Evolutionary conservation across 2,888 invertebrate species (phyloP), one percentile per base, ranked within the genome.

Genomic region (Tuta absoluta): DNA sequence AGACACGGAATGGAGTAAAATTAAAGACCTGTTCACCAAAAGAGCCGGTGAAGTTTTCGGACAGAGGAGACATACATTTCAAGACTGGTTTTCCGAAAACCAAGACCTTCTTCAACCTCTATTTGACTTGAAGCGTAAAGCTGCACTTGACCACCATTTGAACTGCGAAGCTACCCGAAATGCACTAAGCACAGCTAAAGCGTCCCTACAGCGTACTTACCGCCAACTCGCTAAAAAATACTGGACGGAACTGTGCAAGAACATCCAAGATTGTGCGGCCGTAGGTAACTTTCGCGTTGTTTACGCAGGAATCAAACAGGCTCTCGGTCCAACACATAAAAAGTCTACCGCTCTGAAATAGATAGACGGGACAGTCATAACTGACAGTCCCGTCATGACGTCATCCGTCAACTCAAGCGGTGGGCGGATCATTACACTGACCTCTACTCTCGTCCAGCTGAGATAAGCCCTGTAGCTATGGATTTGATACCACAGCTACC

Each of bases 301-400:
- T 11, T 66, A 68, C n/a, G n/a, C 11, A n/a, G 66, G 68, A 0
- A 68, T 66, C 11, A 68, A 68, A 65, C 19, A 24, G 19, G 65
- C 64, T 7, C 41, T 65, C 8, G 68, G 68, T 3, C 64, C 68
- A 17, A 12, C 41, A 19, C 45, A 1, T n/a, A 65, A 63, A 53
- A 67, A 68, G 41, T 64, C 65, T 7, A 8, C 33, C 8, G 5
- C 33, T 7, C n/a, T 57, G 7, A 57, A 37, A 17, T 33, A 57
- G 17, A 28, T 28, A 3, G 37, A 57, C n/a, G 57, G 57, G n/a
- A 4, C 57, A 17, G 24, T 37, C 7, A 57, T 37, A n/a, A 19
- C 23, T 2, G 56, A 56, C 21, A 28, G 7, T n/a, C n/a, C n/a
- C n/a, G n/a, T n/a, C n/a, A n/a, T n/a, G n/a, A n/a, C n/a, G n/a